phyloP scores from a whole-genome alignment of 2,113 vertebrate genomes.

The Psittacus erithacus region DNA sequence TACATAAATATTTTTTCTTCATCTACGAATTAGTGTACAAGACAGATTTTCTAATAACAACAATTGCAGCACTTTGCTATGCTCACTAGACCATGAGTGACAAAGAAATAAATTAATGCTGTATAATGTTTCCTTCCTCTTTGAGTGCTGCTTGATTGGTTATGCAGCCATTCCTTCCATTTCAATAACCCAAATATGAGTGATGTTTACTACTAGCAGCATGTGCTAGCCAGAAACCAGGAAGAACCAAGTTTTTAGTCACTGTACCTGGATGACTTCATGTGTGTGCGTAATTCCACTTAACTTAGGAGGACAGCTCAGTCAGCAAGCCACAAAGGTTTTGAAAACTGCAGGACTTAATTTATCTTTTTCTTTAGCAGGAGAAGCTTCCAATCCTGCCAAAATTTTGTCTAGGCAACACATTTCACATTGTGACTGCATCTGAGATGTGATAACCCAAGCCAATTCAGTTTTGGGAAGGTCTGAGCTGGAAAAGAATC shows the following conservation, averaged over 20 bases:
- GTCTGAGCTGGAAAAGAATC: background rate
- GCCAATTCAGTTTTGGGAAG: background rate
- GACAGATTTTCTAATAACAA: background rate
- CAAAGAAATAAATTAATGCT: background rate
- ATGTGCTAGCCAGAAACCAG: background rate
- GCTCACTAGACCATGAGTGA: background rate
- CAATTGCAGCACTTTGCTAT: background rate
- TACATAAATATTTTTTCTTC: background rate
- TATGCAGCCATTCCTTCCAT: background rate
- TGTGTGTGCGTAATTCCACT: fast-evolving
- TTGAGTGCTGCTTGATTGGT: background rate
- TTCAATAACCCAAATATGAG: background rate
- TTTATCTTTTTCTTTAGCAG: background rate
- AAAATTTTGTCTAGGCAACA: background rate
- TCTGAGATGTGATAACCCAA: background rate
- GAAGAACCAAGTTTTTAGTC: background rate
- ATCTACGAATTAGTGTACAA: background rate
- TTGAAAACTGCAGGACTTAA: background rate
- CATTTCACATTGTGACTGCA: fast-evolving
- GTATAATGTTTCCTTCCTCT: background rate
- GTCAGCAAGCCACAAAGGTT: background rate
- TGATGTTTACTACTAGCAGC: background rate
- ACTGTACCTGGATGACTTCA: background rate
- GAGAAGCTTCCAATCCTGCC: background rate
- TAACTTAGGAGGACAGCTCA: background rate